Evolutionary conservation across 1,140 invertebrate genomes (phyloP), one percentile per base, ranked within the genome.

Genomic region (Drosophila azteca): DNA sequence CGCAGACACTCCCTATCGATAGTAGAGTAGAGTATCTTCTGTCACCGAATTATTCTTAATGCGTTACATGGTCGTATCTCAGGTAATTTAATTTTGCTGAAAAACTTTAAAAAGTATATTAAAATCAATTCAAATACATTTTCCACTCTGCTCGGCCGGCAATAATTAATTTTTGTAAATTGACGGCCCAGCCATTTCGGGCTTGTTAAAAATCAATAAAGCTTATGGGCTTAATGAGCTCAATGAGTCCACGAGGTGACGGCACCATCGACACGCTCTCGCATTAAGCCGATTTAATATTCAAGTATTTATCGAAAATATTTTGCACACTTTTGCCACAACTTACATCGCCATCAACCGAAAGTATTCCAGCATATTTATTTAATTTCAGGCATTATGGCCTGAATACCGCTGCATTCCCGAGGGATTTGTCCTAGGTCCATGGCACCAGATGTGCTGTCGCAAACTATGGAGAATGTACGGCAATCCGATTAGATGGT

Each of bases 181-280:
- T 55, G 44, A 48, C 64, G 65, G 60, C 55, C 41, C 35, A 13
- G 46, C 46, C 57, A 60, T 50, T 69, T 82, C 20, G 15, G 50
- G 73, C 79, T 77, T 72, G 77, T 75, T 76, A 59, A 66, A 83
- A 84, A 76, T 84, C 65, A 83, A 84, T 84, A 71, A 79, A 72
- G 71, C 67, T 84, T 79, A 75, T 78, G 73, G 59, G 59, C 51
- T 85, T 87, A 87, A 71, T 77, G 55, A n/a, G 51, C 61, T 44
- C 52, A 45, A 54, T 22, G 61, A 75, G 62, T 26, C 22, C 17
- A 50, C 39, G 39, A 73, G 51, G 59, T 54, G 26, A 24, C 22
- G n/a, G 39, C 41, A 9, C 7, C 17, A 24, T 7, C 9, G 31
- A 24, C 63, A 31, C 13, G 31, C 22, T 15, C 9, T 22, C 24